phyloP scores from a whole-genome alignment of 2,888 invertebrate genomes.

The Sylvicola cinctus region DNA sequence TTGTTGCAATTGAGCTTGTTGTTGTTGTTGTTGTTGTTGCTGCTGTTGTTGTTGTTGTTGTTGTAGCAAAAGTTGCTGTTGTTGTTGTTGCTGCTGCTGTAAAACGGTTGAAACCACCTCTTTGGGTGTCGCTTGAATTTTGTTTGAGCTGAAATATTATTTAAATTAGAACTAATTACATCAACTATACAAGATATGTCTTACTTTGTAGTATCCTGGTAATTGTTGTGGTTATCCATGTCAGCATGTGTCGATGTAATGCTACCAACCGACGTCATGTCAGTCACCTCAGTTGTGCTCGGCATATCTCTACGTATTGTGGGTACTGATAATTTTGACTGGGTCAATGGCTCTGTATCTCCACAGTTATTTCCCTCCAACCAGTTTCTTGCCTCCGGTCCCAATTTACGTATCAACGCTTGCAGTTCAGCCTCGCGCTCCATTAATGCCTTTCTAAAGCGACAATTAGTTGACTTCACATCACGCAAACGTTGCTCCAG shows the following conservation, averaged over 20 bases:
- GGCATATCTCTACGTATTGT: slow-evolving; percentile 23
- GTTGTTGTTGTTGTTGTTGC: slow-evolving; percentile 13
- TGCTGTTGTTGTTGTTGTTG: slow-evolving; percentile 13
- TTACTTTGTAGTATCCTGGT: slow-evolving; percentile 7
- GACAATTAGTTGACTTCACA: slow-evolving; percentile 63
- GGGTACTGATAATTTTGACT: slow-evolving; percentile 20
- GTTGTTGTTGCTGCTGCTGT: slow-evolving; percentile 10
- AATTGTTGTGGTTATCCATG: slow-evolving; percentile 10
- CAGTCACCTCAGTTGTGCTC: slow-evolving; percentile 40
- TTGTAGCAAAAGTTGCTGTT: slow-evolving; percentile 11
- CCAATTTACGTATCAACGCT: slow-evolving; percentile 24
- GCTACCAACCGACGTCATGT: slow-evolving; percentile 51
- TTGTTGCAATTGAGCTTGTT: slow-evolving; percentile 12
- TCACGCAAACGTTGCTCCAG: slow-evolving; percentile 65
- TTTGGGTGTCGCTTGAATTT: too few relatives aligned
- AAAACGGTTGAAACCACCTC: slow-evolving; percentile 1
- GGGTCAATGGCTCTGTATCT: slow-evolving; percentile 18
- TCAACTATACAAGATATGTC: too few relatives aligned
- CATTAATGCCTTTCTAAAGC: slow-evolving; percentile 61
- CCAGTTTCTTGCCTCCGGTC: slow-evolving; percentile 25
- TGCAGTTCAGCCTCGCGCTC: slow-evolving; percentile 69
- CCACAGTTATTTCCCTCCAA: slow-evolving; percentile 22
- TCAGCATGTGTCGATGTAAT: slow-evolving; percentile 39
- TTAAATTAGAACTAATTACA: neutral
- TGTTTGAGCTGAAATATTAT: neutral